Conservation (phyloP, 2,113 vertebrate species). For the Calcarius ornatus region DNA sequence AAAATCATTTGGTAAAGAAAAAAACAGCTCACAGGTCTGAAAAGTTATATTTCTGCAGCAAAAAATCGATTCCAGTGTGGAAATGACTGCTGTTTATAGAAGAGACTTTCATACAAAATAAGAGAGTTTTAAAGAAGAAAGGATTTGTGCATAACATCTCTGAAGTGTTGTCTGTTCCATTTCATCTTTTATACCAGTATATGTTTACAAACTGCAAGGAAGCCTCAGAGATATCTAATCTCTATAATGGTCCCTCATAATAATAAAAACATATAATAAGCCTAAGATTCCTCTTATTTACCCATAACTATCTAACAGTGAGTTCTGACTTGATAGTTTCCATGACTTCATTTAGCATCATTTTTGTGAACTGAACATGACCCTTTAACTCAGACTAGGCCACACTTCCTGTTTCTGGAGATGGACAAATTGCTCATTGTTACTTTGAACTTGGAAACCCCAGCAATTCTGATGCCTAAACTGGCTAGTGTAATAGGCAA, state of each 20-base stretch:
- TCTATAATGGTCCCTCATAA: background rate
- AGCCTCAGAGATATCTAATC: background rate
- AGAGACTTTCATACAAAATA: background rate
- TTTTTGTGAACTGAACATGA: background rate
- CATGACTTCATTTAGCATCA: background rate
- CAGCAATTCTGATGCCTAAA: background rate
- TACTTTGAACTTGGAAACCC: background rate
- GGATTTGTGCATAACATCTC: background rate
- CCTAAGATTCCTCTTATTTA: background rate
- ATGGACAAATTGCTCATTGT: background rate
- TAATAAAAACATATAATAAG: background rate
- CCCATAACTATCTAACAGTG: background rate
- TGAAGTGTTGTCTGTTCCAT: background rate
- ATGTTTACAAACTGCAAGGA: background rate
- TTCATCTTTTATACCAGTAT: background rate
- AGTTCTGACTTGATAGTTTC: background rate
- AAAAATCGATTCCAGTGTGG: background rate
- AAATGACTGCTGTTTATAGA: background rate
- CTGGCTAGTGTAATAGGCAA: background rate
- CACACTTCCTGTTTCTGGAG: background rate
- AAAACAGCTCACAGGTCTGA: background rate
- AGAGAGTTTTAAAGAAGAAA: background rate
- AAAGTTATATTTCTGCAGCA: background rate
- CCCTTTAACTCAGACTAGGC: background rate
- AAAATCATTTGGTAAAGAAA: background rate